Base-by-base conservation (phyloP, 1,140 invertebrate species). In the Prorops nasuta region DNA sequence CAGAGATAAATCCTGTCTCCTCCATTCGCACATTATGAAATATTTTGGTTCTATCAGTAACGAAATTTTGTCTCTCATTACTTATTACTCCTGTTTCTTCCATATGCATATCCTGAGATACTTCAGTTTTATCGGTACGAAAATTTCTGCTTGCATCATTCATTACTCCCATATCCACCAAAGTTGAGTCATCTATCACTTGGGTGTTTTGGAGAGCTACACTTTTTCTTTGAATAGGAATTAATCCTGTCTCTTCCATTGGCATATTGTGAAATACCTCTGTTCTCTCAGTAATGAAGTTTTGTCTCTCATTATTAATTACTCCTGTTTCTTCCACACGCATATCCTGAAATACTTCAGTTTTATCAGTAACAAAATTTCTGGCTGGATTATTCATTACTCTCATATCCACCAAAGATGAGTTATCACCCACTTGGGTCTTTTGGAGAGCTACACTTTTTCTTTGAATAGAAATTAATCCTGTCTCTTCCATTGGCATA, bases 21-120 rank as follows among this genome's bases (percentile, higher is more conserved):
- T 58, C 47, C 51, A 55, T 52, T 6, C 39, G 40, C 6, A 28
- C 41, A 12, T 52, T 49, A 16, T 34, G 10, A 28, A 49, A 28
- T 1, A 31, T 7, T 9, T 34, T 20, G 2, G 16, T 43, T 24
- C 35, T 49, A 10, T n/a, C 17, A 2, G 8, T 19, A 10, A 16
- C 7, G 19, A 31, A 22, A 3, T 42, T n/a, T 10, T 21, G 14
- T 16, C 35, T 38, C 20, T n/a, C n/a, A n/a, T n/a, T 40, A 4
- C 20, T 12, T 22, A 16, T 20, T 1, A 34, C 8, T 9, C 9
- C 0, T 44, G 34, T 3, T 19, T 15, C 24, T 8, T 54, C 50
- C 51, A 56, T 56, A 18, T 49, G 42, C 1, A 38, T 10, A 43
- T 42, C 28, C 10, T 8, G 1, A 31, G 36, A 37, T 14, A 24